phyloP scores from a whole-genome alignment of 1,140 invertebrate genomes.

The Cyclargus thomasi region DNA sequence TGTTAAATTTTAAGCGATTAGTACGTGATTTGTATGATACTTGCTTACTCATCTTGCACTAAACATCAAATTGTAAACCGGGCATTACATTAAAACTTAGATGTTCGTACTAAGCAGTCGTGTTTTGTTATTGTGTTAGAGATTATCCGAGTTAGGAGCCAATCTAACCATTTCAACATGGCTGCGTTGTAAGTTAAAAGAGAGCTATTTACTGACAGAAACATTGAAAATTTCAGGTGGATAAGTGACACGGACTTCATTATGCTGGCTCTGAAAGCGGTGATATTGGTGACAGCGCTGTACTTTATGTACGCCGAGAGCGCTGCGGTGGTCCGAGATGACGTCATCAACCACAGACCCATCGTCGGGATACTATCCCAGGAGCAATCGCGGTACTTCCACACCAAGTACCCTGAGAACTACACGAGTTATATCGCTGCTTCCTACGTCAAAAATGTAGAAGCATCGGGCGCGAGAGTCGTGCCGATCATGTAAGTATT shows the following conservation, averaged over 20 bases:
- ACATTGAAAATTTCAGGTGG: slow-evolving; percentile 14
- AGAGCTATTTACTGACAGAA: not conserved
- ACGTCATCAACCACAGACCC: slow-evolving; percentile 55
- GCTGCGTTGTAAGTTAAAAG: too few relatives aligned
- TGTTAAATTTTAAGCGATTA: too few relatives aligned
- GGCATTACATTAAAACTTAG: too few relatives aligned
- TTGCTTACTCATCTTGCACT: too few relatives aligned
- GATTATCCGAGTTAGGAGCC: too few relatives aligned
- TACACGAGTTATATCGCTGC: slow-evolving; percentile 84
- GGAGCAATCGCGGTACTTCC: slow-evolving; percentile 74
- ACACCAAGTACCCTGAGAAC: slow-evolving; percentile 60
- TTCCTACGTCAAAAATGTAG: slow-evolving; percentile 90
- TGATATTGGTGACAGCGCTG: slow-evolving; percentile 24
- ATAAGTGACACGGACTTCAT: slow-evolving; percentile 6
- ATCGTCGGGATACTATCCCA: slow-evolving; percentile 80
- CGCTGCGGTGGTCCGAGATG: slow-evolving; percentile 21
- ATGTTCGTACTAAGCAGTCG: too few relatives aligned
- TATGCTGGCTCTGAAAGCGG: slow-evolving; percentile 2
- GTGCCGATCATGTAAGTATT: slow-evolving; percentile 85
- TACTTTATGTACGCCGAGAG: slow-evolving; percentile 29
- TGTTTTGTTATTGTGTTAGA: too few relatives aligned
- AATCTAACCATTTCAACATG: too few relatives aligned
- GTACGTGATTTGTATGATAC: too few relatives aligned
- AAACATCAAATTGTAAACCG: too few relatives aligned
- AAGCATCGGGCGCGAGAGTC: slow-evolving; percentile 86